These are phyloP conservation scores for Daubentonia madagascariensis DNA, from an alignment of 2,113 vertebrate genomes.

Conservation along the genomic window DNA sequence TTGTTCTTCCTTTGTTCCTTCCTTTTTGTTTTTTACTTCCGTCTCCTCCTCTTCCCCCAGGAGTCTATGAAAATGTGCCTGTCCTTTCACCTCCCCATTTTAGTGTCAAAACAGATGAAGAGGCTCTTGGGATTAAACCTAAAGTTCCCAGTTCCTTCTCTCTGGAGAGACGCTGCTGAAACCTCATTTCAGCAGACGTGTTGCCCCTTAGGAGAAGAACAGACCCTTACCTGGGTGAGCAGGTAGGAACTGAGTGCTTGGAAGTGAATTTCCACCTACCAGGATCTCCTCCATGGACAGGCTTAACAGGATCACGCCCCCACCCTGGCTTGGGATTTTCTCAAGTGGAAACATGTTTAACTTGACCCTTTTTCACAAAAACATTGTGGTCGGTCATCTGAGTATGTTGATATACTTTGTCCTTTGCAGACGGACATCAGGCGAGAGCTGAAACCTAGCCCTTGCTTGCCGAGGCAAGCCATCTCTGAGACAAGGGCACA, in stretches of 20 bases:
- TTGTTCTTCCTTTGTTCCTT: not conserved
- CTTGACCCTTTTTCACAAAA: constrained; percentile 33
- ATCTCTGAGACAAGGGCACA: not conserved
- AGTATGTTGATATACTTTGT: not conserved
- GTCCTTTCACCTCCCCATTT: not conserved
- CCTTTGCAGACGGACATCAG: not conserved
- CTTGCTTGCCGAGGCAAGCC: not conserved
- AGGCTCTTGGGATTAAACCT: not conserved
- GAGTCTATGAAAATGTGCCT: not conserved
- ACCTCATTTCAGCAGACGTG: not conserved
- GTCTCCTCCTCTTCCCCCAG: not conserved
- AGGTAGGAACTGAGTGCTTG: not conserved
- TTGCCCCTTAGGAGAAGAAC: not conserved
- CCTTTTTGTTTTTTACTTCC: not conserved
- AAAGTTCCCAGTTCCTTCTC: not conserved
- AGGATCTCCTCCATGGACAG: not conserved
- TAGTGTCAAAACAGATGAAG: not conserved
- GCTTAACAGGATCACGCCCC: not conserved
- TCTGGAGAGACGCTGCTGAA: not conserved
- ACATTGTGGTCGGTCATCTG: not conserved
- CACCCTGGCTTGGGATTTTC: not conserved
- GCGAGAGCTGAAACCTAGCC: not conserved
- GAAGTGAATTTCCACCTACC: not conserved
- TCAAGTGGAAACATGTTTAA: not conserved
- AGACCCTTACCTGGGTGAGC: not conserved